A percentile compares a stretch with the other conserved stretches of the same genome.
Evolutionary conservation across 2,888 invertebrate genomes (phyloP).

Genomic region (Tineola bisselliella): DNA sequence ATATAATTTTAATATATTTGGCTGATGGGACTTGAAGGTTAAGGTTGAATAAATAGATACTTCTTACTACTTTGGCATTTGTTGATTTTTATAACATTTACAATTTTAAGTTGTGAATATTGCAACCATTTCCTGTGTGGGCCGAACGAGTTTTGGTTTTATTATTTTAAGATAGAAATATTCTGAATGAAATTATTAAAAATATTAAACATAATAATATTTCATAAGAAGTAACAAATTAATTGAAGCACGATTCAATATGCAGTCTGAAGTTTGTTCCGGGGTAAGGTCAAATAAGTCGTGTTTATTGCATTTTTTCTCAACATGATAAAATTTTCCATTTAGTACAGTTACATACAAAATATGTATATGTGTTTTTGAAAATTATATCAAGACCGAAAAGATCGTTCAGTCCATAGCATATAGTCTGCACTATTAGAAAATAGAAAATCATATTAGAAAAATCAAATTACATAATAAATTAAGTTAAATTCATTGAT

Average conservation of each 20-base stretch:
- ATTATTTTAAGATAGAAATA: neutral
- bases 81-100: neutral
- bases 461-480: too few relatives aligned
- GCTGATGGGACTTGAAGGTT: constrained; percentile 4
- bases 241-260: neutral
- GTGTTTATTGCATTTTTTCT: too few relatives aligned
- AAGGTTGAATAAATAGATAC: neutral
- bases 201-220: neutral
- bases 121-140: neutral
- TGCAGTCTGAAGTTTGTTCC: neutral
- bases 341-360: too few relatives aligned
- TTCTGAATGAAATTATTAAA: neutral
- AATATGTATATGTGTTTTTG: too few relatives aligned
- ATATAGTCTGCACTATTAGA: too few relatives aligned
- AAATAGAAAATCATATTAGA: too few relatives aligned
- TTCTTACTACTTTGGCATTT: neutral
- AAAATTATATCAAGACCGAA: too few relatives aligned
- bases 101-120: neutral
- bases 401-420: too few relatives aligned
- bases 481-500: too few relatives aligned
- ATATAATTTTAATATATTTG: neutral
- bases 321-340: too few relatives aligned
- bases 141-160: neutral
- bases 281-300: neutral
- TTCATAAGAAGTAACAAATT: neutral